These are phyloP conservation scores for Ephydatia muelleri DNA, from an alignment of 37 sponge, comb jelly and placozoan genomes.

Conservation along the genomic window DNA sequence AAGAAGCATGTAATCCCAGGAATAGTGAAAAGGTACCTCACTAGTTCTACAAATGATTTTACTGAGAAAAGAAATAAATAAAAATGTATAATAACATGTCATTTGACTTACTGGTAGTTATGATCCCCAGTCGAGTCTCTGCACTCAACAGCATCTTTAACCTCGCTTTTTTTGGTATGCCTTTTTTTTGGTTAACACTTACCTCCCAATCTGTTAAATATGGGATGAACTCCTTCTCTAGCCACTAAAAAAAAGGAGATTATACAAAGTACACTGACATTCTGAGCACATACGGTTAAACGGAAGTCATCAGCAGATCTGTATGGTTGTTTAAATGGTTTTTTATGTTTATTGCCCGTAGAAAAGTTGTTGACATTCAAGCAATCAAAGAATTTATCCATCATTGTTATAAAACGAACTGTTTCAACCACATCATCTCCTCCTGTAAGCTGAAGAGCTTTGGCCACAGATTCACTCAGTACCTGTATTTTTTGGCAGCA, in stretches of 20 bases:
- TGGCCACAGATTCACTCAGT: conserved; percentile 37
- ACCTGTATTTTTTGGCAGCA: background rate
- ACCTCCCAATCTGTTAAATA: conserved; percentile 21
- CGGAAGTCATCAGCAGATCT: conserved; percentile 4
- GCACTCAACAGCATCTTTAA: conserved; percentile 18
- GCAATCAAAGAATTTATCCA: conserved; percentile 51
- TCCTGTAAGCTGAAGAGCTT: conserved; percentile 19
- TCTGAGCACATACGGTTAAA: background rate
- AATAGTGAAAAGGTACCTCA: conserved; percentile 22
- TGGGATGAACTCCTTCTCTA: conserved; percentile 29
- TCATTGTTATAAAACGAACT: conserved; percentile 2
- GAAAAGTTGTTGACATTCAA: conserved; percentile 36
- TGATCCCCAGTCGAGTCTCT: conserved; percentile 19
- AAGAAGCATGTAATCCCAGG: conserved; percentile 26
- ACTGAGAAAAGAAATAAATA: conserved; percentile 11
- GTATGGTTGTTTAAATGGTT: conserved; percentile 23
- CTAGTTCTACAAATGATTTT: conserved; percentile 21
- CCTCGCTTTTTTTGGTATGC: background rate
- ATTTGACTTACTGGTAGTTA: conserved; percentile 11
- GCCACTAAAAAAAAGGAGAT: conserved; percentile 2
- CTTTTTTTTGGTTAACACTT: background rate
- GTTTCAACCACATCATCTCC: conserved; percentile 17
- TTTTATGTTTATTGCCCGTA: background rate
- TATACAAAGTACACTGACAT: background rate
- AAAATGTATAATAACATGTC: background rate